phyloP scores from a whole-genome alignment of 1,140 invertebrate genomes.

The Drosophila dunni region DNA sequence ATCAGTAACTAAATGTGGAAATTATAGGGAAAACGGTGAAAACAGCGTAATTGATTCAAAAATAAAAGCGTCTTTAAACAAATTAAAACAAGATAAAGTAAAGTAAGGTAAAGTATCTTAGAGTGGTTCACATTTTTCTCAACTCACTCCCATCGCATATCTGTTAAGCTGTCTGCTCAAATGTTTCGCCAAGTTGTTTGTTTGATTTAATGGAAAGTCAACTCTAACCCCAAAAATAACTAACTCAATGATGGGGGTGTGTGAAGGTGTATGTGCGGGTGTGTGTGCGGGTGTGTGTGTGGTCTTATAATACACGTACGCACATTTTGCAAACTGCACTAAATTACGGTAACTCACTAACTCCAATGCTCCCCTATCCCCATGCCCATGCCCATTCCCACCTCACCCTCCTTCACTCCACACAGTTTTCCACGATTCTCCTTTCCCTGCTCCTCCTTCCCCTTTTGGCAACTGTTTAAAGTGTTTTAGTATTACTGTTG shows the following conservation, averaged over 20 bases:
- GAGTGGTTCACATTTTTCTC: neutral
- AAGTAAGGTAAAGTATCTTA: conserved; percentile 8
- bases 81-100: neutral
- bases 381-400: conserved; percentile 25
- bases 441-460: neutral
- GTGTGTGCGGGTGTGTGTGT: conserved; percentile 19
- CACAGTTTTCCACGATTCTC: no score
- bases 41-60: no score
- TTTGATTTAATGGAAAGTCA: conserved; percentile 48
- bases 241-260: conserved; percentile 31
- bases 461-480: conserved; percentile 60
- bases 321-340: conserved; percentile 76
- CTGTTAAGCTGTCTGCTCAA: conserved; percentile 18
- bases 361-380: neutral
- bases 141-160: neutral
- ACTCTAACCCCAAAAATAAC: conserved; percentile 40
- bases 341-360: conserved; percentile 69
- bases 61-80: no score
- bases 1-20: no score
- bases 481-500: conserved; percentile 71
- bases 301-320: conserved; percentile 65
- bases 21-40: no score
- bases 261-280: conserved; percentile 34
- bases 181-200: conserved; percentile 30
- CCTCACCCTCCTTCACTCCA: neutral